Conservation (phyloP, 2,888 invertebrate genomes). For the Ganaspis brasiliensis region DNA sequence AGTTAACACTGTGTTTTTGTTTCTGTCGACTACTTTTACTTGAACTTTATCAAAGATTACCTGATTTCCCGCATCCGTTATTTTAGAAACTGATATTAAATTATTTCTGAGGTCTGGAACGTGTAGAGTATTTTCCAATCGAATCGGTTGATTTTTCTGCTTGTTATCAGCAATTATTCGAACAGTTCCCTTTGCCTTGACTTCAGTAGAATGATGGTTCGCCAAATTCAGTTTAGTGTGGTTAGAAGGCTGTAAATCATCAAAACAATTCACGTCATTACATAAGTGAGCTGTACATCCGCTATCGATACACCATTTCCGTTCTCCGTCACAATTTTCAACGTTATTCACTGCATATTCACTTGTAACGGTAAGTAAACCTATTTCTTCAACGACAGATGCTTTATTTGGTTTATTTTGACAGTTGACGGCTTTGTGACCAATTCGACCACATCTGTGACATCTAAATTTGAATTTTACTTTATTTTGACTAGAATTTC, state of each 20-base stretch:
- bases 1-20: background rate
- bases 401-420: background rate
- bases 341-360: background rate
- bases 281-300: slow-evolving; percentile 1
- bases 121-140: background rate
- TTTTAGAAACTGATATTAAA: background rate
- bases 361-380: background rate
- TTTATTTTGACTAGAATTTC: no score
- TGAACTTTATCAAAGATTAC: background rate
- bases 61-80: background rate
- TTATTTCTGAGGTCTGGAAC: background rate
- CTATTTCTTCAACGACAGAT: background rate
- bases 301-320: background rate
- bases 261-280: background rate
- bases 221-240: background rate
- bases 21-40: background rate
- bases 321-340: background rate
- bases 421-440: slow-evolving; percentile 39
- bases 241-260: background rate
- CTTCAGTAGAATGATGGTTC: slow-evolving; percentile 5
- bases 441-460: slow-evolving; percentile 4
- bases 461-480: slow-evolving; percentile 36
- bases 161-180: slow-evolving; percentile 24
- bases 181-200: slow-evolving; percentile 14
- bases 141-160: background rate